Evolutionary conservation across 2,888 invertebrate genomes (phyloP), one percentile per base, ranked within the genome.

Genomic region (Tetrapedia diversipes): DNA sequence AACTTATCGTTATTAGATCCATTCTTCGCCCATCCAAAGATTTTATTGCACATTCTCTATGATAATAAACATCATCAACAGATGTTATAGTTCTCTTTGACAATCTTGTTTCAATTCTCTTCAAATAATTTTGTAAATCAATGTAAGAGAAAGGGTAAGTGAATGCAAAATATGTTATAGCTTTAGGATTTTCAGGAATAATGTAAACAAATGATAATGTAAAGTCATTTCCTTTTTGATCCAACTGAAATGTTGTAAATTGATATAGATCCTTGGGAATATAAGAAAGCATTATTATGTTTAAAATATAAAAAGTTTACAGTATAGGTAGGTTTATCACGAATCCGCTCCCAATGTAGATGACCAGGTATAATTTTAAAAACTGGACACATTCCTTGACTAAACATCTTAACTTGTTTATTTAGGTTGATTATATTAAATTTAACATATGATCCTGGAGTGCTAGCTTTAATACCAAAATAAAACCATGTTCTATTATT

Each of bases 401-500:
- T 96, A 91, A 96, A 98, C 94, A 98, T 95, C 92, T 97, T 97
- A 65, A 96, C 95, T 93, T 98, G 98, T 84, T 96, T 95, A 92
- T 98, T 98, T 82, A 98, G 92, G 92, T 98, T 97, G 89, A 97
- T 95, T 69, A 98, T 93, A 91, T 97, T 97, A 81, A 98, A 93
- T 91, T 96, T 96, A 84, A 97, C 94, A 86, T 94, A 90, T 59
- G 93, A 89, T 80, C 93, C 93, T 34, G 94, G 92, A 82, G 92
- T 92, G 67, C 90, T 89, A 2, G 94, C 94, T 88, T 94, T 94
- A 60, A 98, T 92, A 10, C 97, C 97, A 92, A 98, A 98, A 92
- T 97, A 96, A 92, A 98, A 98, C 98, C 98, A 98, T 1, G 98
- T 97, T 80, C 97, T 94, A 91, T 97, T 97, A 61, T 95, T 96